Evolutionary conservation across 2,113 vertebrate genomes (phyloP).

Genomic region (Oryctolagus cuniculus): DNA sequence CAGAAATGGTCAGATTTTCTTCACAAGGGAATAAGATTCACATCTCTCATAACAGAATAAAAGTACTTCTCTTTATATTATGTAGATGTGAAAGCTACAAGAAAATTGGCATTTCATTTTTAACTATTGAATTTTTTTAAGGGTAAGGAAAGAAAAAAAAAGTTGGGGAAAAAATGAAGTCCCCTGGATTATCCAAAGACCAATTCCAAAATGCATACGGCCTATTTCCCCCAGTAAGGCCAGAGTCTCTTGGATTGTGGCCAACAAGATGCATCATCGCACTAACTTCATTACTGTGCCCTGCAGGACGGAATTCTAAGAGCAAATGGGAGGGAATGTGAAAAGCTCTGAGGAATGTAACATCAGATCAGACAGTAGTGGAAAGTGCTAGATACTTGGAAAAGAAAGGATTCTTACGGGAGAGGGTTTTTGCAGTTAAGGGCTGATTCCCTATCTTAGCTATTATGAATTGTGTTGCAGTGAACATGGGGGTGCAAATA

Average conservation of each 20-base stretch:
- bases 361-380: neutral
- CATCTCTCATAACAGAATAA: slow-evolving; percentile 31
- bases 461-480: no score
- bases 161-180: neutral
- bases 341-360: neutral
- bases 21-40: slow-evolving; percentile 3
- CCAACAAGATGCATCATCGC: slow-evolving; percentile 1
- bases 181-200: neutral
- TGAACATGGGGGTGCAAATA: no score
- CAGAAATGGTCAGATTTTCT: slow-evolving; percentile 41
- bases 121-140: slow-evolving; percentile 43
- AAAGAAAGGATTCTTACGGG: neutral
- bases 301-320: slow-evolving; percentile 24
- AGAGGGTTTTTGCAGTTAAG: neutral
- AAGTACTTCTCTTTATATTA: slow-evolving; percentile 19
- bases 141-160: neutral
- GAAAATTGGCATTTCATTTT: slow-evolving; percentile 44
- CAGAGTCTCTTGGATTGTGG: slow-evolving; percentile 25
- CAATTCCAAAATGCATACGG: slow-evolving; percentile 32
- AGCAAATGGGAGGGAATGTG: neutral
- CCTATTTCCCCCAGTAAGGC: neutral
- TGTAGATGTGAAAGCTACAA: neutral
- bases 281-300: slow-evolving; percentile 46
- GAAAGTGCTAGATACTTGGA: neutral
- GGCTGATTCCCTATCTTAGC: no score